Conservation (phyloP, 2,113 vertebrate species). For the Rhagologus leucostigma region DNA sequence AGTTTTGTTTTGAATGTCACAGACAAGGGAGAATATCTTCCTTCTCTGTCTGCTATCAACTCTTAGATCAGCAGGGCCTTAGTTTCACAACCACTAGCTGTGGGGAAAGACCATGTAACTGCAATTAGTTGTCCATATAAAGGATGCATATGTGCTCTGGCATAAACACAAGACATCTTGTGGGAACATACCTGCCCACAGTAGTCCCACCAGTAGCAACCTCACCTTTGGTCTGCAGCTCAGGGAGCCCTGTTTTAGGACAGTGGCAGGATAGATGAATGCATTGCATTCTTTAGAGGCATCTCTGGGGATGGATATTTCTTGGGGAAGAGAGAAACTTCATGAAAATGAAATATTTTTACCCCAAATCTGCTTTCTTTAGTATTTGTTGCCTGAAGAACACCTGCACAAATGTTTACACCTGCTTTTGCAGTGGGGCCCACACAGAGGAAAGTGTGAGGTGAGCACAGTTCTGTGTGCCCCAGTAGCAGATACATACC, state of each 20-base stretch:
- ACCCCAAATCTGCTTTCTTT: not conserved
- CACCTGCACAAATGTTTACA: not conserved
- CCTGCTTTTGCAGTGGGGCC: not conserved
- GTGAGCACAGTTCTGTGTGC: not conserved
- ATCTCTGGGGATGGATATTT: not conserved
- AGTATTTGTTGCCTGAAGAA: not conserved
- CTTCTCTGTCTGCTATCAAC: not conserved
- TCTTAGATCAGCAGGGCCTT: not conserved
- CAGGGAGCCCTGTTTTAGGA: not conserved
- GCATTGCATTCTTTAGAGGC: not conserved
- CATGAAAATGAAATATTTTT: not conserved
- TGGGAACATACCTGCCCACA: not conserved
- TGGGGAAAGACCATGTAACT: not conserved
- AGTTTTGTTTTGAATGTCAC: not conserved
- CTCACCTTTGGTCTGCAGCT: not conserved
- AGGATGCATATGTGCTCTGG: fast-evolving
- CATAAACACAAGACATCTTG: not conserved
- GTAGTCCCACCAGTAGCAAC: not conserved
- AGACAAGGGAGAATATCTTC: not conserved
- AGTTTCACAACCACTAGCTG: not conserved
- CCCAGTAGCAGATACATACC: not conserved
- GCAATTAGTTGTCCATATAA: not conserved
- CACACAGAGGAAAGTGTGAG: not conserved
- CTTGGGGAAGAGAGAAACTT: not conserved
- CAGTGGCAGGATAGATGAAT: not conserved